Conservation (phyloP, 2,797 vertebrate species). For the Sebastes vulpes region DNA sequence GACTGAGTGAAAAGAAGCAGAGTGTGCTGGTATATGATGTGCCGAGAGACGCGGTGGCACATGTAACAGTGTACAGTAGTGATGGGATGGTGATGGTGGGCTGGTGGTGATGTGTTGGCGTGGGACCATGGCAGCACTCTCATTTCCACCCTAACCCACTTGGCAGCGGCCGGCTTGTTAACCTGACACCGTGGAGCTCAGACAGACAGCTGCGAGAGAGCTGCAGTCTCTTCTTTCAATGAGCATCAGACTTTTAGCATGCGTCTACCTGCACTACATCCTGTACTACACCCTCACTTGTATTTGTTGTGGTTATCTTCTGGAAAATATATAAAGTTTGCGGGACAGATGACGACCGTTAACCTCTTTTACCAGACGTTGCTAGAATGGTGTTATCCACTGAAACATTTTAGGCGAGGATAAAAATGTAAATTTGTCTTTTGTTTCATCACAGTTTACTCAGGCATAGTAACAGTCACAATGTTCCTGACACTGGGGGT, state of each 20-base stretch:
- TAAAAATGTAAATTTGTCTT: no score
- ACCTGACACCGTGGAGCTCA: constrained; percentile 63
- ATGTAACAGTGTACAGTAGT: background rate
- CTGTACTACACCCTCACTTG: no score
- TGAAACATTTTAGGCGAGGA: no score
- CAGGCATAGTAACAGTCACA: no score
- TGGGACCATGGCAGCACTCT: constrained; percentile 36
- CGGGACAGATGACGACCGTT: background rate
- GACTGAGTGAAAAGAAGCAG: constrained; percentile 9
- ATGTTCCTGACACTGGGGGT: no score
- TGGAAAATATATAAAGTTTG: background rate
- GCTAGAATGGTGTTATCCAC: no score
- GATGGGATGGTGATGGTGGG: constrained; percentile 6
- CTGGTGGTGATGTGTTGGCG: constrained; percentile 36
- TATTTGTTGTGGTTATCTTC: background rate
- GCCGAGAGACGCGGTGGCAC: background rate
- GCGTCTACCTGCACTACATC: background rate
- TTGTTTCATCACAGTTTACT: no score
- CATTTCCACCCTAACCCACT: constrained; percentile 74
- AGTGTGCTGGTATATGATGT: background rate
- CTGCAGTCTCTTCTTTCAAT: constrained; percentile 49
- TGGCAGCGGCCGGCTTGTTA: constrained; percentile 63
- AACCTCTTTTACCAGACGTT: no score
- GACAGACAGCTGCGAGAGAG: constrained; percentile 49
- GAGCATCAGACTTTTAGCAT: constrained; percentile 18